Evolutionary conservation across 2,113 vertebrate species (phyloP), one percentile per base, ranked within the genome.

Genomic region (Scomber colias): DNA sequence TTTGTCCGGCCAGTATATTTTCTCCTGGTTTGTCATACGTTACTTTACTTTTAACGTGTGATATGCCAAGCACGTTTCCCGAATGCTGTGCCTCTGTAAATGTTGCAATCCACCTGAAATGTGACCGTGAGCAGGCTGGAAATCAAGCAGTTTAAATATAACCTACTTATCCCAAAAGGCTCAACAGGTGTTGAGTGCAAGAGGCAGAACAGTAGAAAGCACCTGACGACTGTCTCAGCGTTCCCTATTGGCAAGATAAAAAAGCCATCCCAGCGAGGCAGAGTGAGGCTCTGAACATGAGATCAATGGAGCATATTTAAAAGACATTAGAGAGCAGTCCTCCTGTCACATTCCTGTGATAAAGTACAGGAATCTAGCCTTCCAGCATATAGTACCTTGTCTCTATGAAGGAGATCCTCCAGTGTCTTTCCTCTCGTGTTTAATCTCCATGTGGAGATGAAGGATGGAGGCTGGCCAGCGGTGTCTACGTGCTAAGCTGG

Each of bases 251-350:
- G 86, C 71, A 70, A 77, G 79, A 79, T 46, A 63, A 68, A 81
- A 73, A 55, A 40, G 13, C 40, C 40, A 83, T 82, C 65, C 76
- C 78, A 75, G 73, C 6, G 68, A 86, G 83, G 71, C 79, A 83
- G 70, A 64, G 76, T 3, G 54, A 80, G 53, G 79, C 86, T 88
- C 87, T 85, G 88, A 89, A 85, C 70, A 80, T 48, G 77, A 92
- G 88, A 87, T 92, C 88, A 91, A 88, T 89, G 81, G 74, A 86
- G 79, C 85, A 90, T 87, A 87, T 92, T 92, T 86, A 90, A 91
- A 93, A 93, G 82, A 89, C 89, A 89, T 89, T 87, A 90, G 75
- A 92, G 81, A 91, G 83, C 71, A 83, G 81, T 78, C 85, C 88
- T 87, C 79, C 77, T 92, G 89, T 91, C 87, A 90, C 61, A 88